These are phyloP conservation scores for Scarus forsteni DNA, from an alignment of 2,797 vertebrate genomes.

Conservation along the genomic window DNA sequence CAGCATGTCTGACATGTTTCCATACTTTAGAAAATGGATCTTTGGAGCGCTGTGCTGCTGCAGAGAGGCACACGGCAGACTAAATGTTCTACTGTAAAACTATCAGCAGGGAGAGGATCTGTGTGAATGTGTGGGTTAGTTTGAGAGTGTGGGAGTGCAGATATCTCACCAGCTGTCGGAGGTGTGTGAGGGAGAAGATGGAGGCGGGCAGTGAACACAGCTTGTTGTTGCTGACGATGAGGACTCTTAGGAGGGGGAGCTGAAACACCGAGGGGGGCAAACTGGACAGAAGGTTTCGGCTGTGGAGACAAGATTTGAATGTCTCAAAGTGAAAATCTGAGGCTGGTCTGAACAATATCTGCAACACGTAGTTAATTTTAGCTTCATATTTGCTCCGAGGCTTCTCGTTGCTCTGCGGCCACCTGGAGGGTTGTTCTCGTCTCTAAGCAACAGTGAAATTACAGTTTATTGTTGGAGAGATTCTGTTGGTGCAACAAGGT, in stretches of 20 bases:
- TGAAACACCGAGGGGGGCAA: slow-evolving; percentile 90
- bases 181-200: slow-evolving; percentile 85
- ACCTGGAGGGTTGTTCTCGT: slow-evolving; percentile 41
- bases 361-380: background rate
- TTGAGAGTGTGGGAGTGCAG: slow-evolving; percentile 10
- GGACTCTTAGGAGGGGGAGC: slow-evolving; percentile 91
- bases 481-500: slow-evolving; percentile 7
- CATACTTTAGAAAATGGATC: too few species aligned
- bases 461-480: slow-evolving; percentile 11
- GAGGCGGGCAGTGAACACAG: slow-evolving; percentile 87
- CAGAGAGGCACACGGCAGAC: too few species aligned
- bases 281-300: slow-evolving; percentile 91
- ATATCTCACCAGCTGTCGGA: slow-evolving; percentile 90
- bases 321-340: background rate
- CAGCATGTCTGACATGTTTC: too few species aligned
- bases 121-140: slow-evolving; percentile 4
- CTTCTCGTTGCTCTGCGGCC: slow-evolving; percentile 20
- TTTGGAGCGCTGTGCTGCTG: too few species aligned
- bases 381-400: slow-evolving; percentile 19
- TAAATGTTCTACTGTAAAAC: background rate
- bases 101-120: slow-evolving; percentile 10
- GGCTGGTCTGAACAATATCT: background rate
- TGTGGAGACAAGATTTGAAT: slow-evolving; percentile 56
- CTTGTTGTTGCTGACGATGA: slow-evolving; percentile 95
- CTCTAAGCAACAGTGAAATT: slow-evolving; percentile 66